A percentile compares a stretch with the other conserved stretches of the same genome.
These are phyloP conservation scores for Arion vulgaris DNA, from an alignment of 1,140 invertebrate genomes.

Conservation along the genomic window DNA sequence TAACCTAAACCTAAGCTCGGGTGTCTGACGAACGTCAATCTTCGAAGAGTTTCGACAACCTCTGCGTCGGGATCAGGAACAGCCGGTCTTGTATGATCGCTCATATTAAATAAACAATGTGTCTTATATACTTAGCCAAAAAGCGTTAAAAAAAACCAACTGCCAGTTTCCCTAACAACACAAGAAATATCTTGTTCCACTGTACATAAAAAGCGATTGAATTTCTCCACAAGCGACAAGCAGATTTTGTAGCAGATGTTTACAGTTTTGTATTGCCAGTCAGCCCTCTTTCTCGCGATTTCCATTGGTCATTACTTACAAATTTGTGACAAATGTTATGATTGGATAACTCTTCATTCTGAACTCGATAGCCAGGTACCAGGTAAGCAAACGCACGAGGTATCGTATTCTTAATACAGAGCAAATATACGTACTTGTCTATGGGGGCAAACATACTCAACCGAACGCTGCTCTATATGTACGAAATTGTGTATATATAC, in stretches of 20 bases:
- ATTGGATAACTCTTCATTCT: background rate
- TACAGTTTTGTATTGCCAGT: background rate
- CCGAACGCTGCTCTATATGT: no score
- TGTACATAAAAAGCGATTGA: no score
- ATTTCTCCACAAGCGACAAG: no score
- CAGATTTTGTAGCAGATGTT: background rate
- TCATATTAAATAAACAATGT: background rate
- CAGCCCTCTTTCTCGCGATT: background rate
- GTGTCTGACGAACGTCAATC: constrained; percentile 50
- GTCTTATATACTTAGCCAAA: background rate
- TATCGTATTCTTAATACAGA: no score
- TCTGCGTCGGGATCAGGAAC: constrained; percentile 50
- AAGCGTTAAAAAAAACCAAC: background rate
- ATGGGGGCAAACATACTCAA: no score
- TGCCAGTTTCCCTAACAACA: constrained; percentile 4
- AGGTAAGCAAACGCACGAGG: background rate
- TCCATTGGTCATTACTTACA: background rate
- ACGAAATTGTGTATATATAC: no score
- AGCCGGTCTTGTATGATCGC: constrained; percentile 19
- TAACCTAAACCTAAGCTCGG: constrained; percentile 19
- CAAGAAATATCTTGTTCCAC: no score
- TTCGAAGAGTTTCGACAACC: constrained; percentile 54
- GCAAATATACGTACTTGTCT: no score
- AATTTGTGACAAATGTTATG: background rate
- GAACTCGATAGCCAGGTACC: background rate